Percentiles rank a stretch among this genome's conserved stretches.
These are phyloP conservation scores for Nymphalis io DNA, from an alignment of 1,140 invertebrate genomes.

Conservation along the genomic window DNA sequence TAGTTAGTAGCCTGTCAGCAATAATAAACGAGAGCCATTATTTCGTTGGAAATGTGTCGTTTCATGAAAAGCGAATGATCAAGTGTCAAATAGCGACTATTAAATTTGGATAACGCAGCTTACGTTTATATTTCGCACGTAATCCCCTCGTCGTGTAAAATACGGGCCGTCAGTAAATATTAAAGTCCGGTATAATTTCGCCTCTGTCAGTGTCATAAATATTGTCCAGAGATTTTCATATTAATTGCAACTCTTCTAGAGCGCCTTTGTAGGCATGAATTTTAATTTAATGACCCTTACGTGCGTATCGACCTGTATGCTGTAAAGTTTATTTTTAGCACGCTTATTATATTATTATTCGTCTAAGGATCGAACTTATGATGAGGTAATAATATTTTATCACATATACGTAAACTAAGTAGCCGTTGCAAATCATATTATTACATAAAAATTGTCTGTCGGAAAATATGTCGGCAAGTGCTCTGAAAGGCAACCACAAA, in stretches of 20 bases:
- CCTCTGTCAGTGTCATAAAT: conserved; percentile 69
- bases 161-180: conserved; percentile 74
- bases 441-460: conserved; percentile 47
- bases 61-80: conserved; percentile 63
- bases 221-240: conserved; percentile 73
- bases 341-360: background rate
- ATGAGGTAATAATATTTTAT: no score
- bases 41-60: conserved; percentile 56
- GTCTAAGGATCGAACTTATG: no score
- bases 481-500: conserved; percentile 55
- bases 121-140: conserved; percentile 70
- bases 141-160: conserved; percentile 72
- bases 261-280: conserved; percentile 65
- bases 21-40: conserved; percentile 59
- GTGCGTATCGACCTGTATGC: conserved; percentile 38
- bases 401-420: background rate
- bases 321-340: conserved; percentile 34
- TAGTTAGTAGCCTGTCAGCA: conserved; percentile 49
- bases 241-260: conserved; percentile 71
- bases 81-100: conserved; percentile 71
- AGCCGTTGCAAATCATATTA: conserved; percentile 27
- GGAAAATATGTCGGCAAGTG: conserved; percentile 47
- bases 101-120: conserved; percentile 71
- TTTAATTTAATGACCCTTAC: conserved; percentile 63
- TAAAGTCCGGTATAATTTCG: conserved; percentile 69